Conservation (phyloP, 2,888 invertebrate species). For the Lacanobia oleracea region DNA sequence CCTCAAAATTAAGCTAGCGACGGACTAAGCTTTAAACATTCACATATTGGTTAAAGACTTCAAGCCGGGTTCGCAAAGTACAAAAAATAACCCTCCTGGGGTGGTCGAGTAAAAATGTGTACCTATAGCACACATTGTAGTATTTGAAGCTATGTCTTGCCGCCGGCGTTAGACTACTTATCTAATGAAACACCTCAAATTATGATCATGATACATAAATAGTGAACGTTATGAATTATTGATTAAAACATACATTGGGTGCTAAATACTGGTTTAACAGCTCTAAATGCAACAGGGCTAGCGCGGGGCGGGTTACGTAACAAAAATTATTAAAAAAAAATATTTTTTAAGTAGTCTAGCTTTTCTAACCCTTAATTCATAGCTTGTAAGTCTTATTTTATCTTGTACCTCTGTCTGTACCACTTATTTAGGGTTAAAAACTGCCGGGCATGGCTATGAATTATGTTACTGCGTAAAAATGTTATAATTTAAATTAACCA, state of each 20-base stretch:
- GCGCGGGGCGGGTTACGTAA: constrained; percentile 38
- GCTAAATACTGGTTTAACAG: constrained; percentile 39
- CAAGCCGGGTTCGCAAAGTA: too few species aligned
- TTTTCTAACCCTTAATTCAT: constrained; percentile 15
- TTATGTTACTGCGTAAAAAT: neutral
- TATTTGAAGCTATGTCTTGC: constrained; percentile 8
- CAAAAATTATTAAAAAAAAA: constrained; percentile 1
- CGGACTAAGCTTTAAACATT: constrained; percentile 15
- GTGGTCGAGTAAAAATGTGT: neutral
- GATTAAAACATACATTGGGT: constrained; percentile 29
- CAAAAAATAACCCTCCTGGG: neutral
- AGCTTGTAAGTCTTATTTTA: constrained; percentile 41
- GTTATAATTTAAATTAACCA: neutral
- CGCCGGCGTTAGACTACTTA: neutral
- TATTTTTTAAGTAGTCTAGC: constrained; percentile 10
- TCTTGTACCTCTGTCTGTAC: constrained; percentile 40
- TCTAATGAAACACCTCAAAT: constrained; percentile 1
- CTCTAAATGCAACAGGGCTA: constrained; percentile 25
- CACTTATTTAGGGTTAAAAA: neutral
- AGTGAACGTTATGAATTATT: constrained; percentile 29
- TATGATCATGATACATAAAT: constrained; percentile 51
- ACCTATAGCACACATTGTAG: neutral
- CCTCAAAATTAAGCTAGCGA: constrained; percentile 13
- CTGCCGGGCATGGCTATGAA: neutral
- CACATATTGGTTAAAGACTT: neutral